Percentiles rank a stretch among this genome's conserved stretches.
phyloP scores from a whole-genome alignment of 2,113 vertebrate species.

The Parotia lawesii region DNA sequence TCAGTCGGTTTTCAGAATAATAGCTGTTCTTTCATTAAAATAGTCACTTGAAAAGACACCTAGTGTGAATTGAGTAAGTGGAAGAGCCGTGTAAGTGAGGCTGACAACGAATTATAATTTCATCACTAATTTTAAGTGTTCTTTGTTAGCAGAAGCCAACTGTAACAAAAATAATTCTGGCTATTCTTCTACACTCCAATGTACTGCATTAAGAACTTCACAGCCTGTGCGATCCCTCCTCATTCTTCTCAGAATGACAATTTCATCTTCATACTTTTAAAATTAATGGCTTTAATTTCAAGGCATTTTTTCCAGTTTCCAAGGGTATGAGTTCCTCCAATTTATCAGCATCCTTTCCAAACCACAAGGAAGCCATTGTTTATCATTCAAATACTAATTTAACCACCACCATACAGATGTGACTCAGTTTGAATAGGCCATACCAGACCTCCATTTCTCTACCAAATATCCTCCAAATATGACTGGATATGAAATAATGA shows the following conservation, averaged over 20 bases:
- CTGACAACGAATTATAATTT: not conserved
- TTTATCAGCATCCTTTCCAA: not conserved
- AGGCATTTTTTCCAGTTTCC: not conserved
- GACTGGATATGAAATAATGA: not conserved
- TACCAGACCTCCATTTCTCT: not conserved
- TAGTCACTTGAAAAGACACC: not conserved
- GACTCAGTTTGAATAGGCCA: not conserved
- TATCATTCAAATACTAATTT: not conserved
- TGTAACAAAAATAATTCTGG: not conserved
- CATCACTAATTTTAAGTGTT: not conserved
- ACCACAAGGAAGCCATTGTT: not conserved
- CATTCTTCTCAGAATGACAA: not conserved
- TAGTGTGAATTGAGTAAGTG: not conserved
- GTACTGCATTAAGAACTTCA: not conserved
- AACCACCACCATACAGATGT: not conserved
- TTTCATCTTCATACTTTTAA: not conserved
- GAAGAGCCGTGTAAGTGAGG: not conserved
- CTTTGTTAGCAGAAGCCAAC: not conserved
- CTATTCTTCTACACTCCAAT: not conserved
- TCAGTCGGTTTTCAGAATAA: not conserved
- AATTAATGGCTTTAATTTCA: not conserved
- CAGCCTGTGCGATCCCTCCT: not conserved
- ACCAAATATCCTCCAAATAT: not conserved
- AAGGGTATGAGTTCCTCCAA: not conserved
- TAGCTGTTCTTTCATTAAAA: not conserved